Percentiles rank a stretch among this genome's conserved stretches.
Conservation (phyloP, 1,140 invertebrate species). For the Zaprionus davidi region DNA sequence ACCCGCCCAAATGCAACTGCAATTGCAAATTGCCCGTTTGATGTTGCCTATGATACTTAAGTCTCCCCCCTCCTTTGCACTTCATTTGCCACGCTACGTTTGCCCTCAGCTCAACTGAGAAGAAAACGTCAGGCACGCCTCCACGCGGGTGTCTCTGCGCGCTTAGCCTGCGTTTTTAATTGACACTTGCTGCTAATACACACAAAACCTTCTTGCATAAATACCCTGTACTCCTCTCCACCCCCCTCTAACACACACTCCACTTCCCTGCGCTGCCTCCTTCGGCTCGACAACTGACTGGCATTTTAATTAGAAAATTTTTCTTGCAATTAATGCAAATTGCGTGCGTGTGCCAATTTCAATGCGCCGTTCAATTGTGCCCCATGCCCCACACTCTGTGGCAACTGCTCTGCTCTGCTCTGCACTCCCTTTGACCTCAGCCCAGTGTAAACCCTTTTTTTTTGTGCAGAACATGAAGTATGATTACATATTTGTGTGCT, state of each 20-base stretch:
- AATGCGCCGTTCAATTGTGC: slow-evolving; percentile 66
- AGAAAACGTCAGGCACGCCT: slow-evolving; percentile 36
- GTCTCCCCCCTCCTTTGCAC: slow-evolving; percentile 6
- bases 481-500: slow-evolving; percentile 76
- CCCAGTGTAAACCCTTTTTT: slow-evolving; percentile 55
- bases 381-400: background rate
- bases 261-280: too few species aligned
- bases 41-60: slow-evolving; percentile 18
- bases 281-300: slow-evolving; percentile 54
- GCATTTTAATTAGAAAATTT: slow-evolving; percentile 84
- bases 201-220: slow-evolving; percentile 1
- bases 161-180: slow-evolving; percentile 56
- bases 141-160: slow-evolving; percentile 6
- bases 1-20: background rate
- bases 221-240: background rate
- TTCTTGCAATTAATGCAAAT: slow-evolving; percentile 83
- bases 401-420: background rate
- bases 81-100: slow-evolving; percentile 73
- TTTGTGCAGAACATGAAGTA: slow-evolving; percentile 60
- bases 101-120: slow-evolving; percentile 67
- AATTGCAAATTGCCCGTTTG: slow-evolving; percentile 30
- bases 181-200: slow-evolving; percentile 77
- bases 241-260: background rate
- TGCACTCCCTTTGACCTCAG: background rate
- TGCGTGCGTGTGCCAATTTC: slow-evolving; percentile 82